Evolutionary conservation across 1,140 invertebrate genomes (phyloP).

Genomic region (Ephestia elutella): DNA sequence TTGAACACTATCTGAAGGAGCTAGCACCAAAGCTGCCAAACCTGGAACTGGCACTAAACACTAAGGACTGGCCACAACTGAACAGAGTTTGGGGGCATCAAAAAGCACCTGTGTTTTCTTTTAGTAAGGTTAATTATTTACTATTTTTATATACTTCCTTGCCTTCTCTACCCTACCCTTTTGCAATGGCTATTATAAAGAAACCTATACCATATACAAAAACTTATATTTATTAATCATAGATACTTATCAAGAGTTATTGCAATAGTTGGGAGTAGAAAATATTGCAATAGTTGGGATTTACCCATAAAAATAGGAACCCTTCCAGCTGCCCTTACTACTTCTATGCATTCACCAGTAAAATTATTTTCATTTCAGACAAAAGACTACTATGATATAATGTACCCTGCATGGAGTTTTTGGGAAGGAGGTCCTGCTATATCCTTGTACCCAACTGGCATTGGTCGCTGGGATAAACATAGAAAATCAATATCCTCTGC

Average conservation of each 20-base stretch:
- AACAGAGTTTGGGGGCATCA: constrained; percentile 77
- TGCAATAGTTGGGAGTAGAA: no score
- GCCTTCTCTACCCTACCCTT: no score
- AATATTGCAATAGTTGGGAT: no score
- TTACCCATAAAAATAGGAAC: no score
- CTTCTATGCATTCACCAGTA: not conserved
- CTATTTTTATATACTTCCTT: constrained; percentile 8
- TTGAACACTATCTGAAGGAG: constrained; percentile 91
- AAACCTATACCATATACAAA: no score
- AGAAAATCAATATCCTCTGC: constrained; percentile 81
- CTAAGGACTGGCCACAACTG: constrained; percentile 94
- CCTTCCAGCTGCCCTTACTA: no score
- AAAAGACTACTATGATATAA: constrained; percentile 90
- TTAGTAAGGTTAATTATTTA: constrained; percentile 85
- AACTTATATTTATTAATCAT: no score
- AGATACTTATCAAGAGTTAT: no score
- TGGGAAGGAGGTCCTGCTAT: constrained; percentile 98
- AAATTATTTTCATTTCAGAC: constrained; percentile 74
- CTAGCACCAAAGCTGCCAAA: constrained; percentile 81
- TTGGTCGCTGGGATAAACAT: constrained; percentile 94
- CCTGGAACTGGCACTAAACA: constrained; percentile 92
- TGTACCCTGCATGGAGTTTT: constrained; percentile 98
- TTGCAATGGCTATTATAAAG: no score
- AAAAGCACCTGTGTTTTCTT: constrained; percentile 89
- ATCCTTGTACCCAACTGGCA: constrained; percentile 91